Conservation (phyloP, 2,113 vertebrate genomes). For the Festucalex cinctus region DNA sequence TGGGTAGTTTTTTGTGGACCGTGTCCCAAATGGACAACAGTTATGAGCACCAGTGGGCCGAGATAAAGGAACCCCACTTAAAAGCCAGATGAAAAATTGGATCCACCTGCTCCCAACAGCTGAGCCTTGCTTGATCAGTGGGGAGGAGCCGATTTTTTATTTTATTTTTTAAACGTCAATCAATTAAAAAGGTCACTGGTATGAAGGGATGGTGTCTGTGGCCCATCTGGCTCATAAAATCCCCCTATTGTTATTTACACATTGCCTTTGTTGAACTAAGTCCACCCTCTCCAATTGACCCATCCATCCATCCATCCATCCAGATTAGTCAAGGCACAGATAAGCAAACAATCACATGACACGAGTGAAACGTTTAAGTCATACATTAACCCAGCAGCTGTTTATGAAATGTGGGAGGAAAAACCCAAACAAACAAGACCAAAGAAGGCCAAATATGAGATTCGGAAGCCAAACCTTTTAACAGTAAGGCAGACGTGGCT, state of each 20-base stretch:
- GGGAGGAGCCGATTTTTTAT: constrained; percentile 7
- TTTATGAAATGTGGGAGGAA: not conserved
- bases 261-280: constrained; percentile 8
- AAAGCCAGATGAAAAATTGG: constrained; percentile 34
- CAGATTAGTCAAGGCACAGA: too few relatives aligned
- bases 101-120: constrained; percentile 57
- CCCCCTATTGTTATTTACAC: not conserved
- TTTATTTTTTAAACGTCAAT: constrained; percentile 57
- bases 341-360: not conserved
- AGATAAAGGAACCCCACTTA: constrained; percentile 25
- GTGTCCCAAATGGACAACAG: constrained; percentile 35
- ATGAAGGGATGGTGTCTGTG: constrained; percentile 9
- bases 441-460: not conserved
- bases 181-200: constrained; percentile 26
- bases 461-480: not conserved
- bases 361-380: not conserved
- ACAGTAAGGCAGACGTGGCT: not conserved
- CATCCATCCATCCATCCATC: not conserved
- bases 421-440: not conserved
- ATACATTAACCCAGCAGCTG: not conserved
- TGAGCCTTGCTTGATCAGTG: constrained; percentile 41
- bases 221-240: constrained; percentile 39
- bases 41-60: constrained; percentile 39
- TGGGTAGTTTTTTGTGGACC: constrained; percentile 27
- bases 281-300: not conserved